phyloP scores from a whole-genome alignment of 2,797 vertebrate species.

The Hafferia zeledoni region DNA sequence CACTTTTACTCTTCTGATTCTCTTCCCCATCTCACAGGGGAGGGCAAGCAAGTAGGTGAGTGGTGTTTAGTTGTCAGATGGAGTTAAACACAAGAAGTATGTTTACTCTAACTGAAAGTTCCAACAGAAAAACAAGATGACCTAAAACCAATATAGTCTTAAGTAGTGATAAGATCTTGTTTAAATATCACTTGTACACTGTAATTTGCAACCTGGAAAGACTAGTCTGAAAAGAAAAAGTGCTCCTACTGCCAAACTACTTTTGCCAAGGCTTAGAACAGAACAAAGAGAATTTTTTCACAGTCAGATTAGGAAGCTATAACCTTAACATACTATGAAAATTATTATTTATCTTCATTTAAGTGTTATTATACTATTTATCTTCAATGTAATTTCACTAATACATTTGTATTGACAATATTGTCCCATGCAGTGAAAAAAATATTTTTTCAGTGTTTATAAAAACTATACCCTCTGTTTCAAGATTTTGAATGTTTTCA shows the following conservation, averaged over 20 bases:
- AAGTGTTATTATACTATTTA: not conserved
- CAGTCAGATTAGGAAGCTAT: not conserved
- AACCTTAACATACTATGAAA: not conserved
- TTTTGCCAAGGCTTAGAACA: not conserved
- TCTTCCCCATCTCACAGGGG: not conserved
- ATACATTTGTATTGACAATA: not conserved
- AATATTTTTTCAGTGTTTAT: not conserved
- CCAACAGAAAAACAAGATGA: not conserved
- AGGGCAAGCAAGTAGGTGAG: not conserved
- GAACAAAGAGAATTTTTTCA: not conserved
- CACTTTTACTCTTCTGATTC: not conserved
- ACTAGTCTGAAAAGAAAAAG: not conserved
- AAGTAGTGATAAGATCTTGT: not conserved
- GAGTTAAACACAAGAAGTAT: not conserved
- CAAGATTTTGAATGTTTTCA: not conserved
- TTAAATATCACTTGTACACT: not conserved
- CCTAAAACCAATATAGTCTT: not conserved
- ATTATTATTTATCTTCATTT: not conserved
- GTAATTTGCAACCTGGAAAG: not conserved
- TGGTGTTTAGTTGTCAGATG: not conserved
- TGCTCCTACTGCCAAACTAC: not conserved
- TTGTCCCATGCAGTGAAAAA: not conserved
- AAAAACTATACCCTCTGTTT: not conserved
- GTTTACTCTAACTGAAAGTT: not conserved
- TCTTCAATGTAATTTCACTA: not conserved